Base-by-base conservation (phyloP, 2,888 invertebrate genomes). In the Hydriomena furcata region DNA sequence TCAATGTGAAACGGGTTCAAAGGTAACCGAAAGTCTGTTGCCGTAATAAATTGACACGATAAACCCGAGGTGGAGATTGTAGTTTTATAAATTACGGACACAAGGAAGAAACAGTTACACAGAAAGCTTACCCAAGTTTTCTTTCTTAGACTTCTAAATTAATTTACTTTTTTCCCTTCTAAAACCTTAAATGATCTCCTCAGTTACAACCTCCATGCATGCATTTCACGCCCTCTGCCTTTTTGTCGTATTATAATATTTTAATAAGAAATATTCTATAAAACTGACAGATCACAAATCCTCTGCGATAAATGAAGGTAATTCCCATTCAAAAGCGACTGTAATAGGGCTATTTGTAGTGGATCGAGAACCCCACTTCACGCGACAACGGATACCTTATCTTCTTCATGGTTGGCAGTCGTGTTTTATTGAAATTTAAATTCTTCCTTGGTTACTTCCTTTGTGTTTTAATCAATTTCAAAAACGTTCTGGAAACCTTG, bases 321-420 rank as follows among this genome's bases (percentile, higher is more conserved):
- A 51, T 56, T 57, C 17, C 32, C 11, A 56, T 49, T 52, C 59
- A 38, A 36, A 20, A 45, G 38, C 27, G 25, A 31, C 47, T 42
- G 36, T 47, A 40, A 48, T 55, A 48, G 27, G 43, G 30, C 57
- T 43, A 60, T 60, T 60, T 58, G 58, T 57, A 37, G 36, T 42
- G 52, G 31, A 45, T 42, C n/a, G 27, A 32, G 32, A 46, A 42
- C 46, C 46, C 42, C 42, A 13, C 32, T 42, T 46, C 30, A 42
- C 31, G 51, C 45, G 41, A 46, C 45, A 31, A 20, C 52, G 40
- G 37, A 46, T 42, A 42, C 10, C 52, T 52, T 52, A 52, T 52
- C 52, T 42, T 41, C 32, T 46, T 52, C 46, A 52, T 24, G 52
- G 42, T 42, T 42, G 27, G 42, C 41, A 41, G 51, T 40, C 44